These are phyloP conservation scores for Aphelenchoides besseyi DNA, from an alignment of 1,140 invertebrate species.

Conservation along the genomic window DNA sequence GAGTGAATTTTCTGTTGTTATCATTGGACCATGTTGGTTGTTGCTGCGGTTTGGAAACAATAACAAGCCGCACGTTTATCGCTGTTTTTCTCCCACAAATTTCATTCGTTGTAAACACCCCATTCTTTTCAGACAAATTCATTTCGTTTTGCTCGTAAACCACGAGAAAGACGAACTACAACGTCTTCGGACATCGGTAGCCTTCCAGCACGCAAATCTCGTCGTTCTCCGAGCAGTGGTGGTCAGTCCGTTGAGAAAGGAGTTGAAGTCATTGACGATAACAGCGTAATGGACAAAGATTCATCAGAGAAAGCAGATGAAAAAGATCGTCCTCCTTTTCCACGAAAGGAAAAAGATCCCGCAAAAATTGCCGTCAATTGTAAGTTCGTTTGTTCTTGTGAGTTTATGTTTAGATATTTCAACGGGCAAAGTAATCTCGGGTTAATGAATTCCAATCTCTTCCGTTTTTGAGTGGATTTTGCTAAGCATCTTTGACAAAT, in stretches of 20 bases:
- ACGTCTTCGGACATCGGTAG: neutral
- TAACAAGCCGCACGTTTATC: neutral
- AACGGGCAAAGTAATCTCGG: neutral
- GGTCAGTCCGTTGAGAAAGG: neutral
- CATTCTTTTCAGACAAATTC: slow-evolving; percentile 2
- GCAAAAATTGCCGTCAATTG: neutral
- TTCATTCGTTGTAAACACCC: no score
- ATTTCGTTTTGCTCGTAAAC: neutral
- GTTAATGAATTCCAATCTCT: no score
- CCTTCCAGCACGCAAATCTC: neutral
- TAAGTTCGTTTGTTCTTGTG: neutral
- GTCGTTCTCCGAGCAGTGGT: neutral
- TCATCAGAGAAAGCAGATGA: neutral
- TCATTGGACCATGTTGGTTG: no score
- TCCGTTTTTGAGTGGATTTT: no score
- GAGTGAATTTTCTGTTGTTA: no score
- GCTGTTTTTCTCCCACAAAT: neutral
- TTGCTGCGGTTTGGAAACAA: neutral
- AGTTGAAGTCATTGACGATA: neutral
- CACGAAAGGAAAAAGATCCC: neutral
- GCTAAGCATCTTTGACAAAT: no score
- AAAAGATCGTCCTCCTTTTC: neutral
- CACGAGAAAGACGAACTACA: neutral
- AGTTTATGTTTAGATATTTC: neutral
- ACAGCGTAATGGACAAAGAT: neutral